A percentile compares a stretch with the other conserved stretches of the same genome.
Evolutionary conservation across 2,888 invertebrate species (phyloP).

Genomic region (Scaptomyza flava): DNA sequence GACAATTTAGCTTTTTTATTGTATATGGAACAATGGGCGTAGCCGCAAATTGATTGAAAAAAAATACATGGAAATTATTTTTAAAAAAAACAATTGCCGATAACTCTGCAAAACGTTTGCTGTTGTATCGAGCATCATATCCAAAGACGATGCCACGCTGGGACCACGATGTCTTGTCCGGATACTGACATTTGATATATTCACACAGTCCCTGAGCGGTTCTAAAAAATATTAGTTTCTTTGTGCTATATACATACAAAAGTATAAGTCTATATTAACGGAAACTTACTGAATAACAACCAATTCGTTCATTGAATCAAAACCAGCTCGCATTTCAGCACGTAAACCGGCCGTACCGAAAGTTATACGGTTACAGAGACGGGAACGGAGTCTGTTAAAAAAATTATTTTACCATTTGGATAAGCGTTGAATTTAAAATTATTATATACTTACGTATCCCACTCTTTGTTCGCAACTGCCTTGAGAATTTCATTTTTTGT

Average conservation of each 20-base stretch:
- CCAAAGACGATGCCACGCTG: slow-evolving; percentile 93
- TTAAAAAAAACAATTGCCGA: slow-evolving; percentile 93
- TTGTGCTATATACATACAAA: not conserved
- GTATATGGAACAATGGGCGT: slow-evolving; percentile 97
- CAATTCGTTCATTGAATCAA: slow-evolving; percentile 97
- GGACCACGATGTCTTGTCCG: slow-evolving; percentile 84
- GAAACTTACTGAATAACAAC: slow-evolving; percentile 91
- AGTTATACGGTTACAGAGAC: slow-evolving; percentile 89
- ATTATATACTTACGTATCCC: slow-evolving; percentile 74
- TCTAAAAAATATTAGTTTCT: slow-evolving; percentile 48
- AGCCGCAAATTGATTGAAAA: slow-evolving; percentile 92
- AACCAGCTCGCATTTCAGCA: slow-evolving; percentile 96
- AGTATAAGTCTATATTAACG: not conserved
- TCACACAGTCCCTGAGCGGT: slow-evolving; percentile 95
- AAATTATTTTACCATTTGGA: not conserved
- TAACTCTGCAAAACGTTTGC: slow-evolving; percentile 91
- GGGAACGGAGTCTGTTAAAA: slow-evolving; percentile 85
- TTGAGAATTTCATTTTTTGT: slow-evolving; percentile 88
- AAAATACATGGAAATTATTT: slow-evolving; percentile 90
- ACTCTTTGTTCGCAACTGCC: slow-evolving; percentile 86
- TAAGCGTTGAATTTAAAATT: not conserved
- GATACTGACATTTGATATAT: slow-evolving; percentile 88
- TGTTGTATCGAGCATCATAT: slow-evolving; percentile 96
- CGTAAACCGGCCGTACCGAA: slow-evolving; percentile 98
- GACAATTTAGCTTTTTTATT: slow-evolving; percentile 89